These are phyloP conservation scores for Sweltsa coloradensis DNA, from an alignment of 1,140 invertebrate species.

Conservation along the genomic window DNA sequence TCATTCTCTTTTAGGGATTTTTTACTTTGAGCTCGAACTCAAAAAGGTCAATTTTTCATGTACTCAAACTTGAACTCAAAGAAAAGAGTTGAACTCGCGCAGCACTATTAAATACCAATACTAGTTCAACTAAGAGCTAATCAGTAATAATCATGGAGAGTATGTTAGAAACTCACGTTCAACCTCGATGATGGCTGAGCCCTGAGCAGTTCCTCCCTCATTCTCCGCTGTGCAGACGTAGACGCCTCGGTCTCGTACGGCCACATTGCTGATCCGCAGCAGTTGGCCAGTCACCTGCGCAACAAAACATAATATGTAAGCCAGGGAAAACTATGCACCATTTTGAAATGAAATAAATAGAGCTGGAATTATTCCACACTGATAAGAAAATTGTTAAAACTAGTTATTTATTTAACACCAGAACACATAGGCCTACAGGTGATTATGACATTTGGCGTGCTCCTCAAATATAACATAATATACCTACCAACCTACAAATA, in stretches of 20 bases:
- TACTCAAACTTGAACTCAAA: too few relatives aligned
- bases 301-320: slow-evolving; percentile 2
- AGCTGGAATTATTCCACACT: too few relatives aligned
- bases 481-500: too few relatives aligned
- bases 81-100: too few relatives aligned
- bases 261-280: slow-evolving; percentile 54
- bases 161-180: slow-evolving; percentile 58
- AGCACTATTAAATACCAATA: not conserved
- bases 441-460: too few relatives aligned
- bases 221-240: slow-evolving; percentile 41
- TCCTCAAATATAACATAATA: too few relatives aligned
- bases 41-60: too few relatives aligned
- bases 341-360: not conserved
- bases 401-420: too few relatives aligned
- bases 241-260: slow-evolving; percentile 47
- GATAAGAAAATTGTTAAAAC: too few relatives aligned
- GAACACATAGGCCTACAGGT: too few relatives aligned
- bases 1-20: too few relatives aligned
- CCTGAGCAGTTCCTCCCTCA: slow-evolving; percentile 38
- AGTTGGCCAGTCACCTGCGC: slow-evolving; percentile 42
- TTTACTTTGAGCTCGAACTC: too few relatives aligned
- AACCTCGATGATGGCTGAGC: slow-evolving; percentile 68
- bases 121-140: not conserved
- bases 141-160: not conserved
- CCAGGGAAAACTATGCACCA: not conserved